These are phyloP conservation scores for Hybognathus amarus DNA, from an alignment of 2,797 vertebrate species.

Conservation along the genomic window DNA sequence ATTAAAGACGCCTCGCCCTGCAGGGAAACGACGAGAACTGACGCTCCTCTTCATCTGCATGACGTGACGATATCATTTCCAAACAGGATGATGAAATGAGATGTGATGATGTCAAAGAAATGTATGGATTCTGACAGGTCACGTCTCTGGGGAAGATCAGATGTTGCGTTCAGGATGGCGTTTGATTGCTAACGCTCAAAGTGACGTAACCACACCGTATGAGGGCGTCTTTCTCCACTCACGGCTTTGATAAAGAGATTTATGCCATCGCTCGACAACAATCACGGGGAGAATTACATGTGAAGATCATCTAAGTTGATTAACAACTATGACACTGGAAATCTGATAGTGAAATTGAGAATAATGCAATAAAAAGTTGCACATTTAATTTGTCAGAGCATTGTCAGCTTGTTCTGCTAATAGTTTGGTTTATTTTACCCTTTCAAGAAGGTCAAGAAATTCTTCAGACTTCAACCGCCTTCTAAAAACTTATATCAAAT, in stretches of 20 bases:
- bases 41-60: neutral
- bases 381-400: neutral
- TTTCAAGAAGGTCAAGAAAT: neutral
- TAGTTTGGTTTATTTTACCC: neutral
- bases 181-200: neutral
- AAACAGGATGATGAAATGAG: constrained; percentile 12
- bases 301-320: neutral
- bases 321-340: neutral
- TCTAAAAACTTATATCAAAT: neutral
- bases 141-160: neutral
- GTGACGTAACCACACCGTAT: neutral
- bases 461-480: neutral
- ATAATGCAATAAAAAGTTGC: neutral
- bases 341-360: neutral
- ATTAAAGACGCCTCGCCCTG: constrained; percentile 11
- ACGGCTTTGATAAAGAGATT: neutral
- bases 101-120: neutral
- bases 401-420: neutral
- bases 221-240: neutral
- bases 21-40: neutral
- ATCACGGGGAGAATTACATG: neutral
- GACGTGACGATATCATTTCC: constrained; percentile 1
- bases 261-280: neutral
- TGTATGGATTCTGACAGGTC: constrained; percentile 1
- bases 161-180: neutral